These are phyloP conservation scores for Boleophthalmus pectinirostris DNA, from an alignment of 2,113 vertebrate species.

Conservation along the genomic window DNA sequence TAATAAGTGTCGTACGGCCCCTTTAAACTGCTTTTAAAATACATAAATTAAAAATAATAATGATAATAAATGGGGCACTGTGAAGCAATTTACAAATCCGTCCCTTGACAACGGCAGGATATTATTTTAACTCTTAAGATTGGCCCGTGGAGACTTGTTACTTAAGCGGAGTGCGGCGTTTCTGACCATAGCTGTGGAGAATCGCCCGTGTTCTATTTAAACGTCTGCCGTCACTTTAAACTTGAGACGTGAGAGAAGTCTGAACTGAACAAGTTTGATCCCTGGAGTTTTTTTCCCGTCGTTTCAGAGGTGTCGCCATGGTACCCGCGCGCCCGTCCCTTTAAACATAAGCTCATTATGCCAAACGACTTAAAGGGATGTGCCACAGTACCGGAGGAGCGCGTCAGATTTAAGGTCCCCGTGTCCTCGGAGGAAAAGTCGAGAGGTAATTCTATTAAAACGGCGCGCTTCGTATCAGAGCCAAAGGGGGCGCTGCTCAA, in stretches of 20 bases:
- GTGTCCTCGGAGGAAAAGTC: slow-evolving; percentile 57
- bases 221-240: slow-evolving; percentile 48
- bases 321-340: slow-evolving; percentile 29
- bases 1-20: no score
- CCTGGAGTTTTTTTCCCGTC: slow-evolving; percentile 56
- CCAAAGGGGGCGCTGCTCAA: slow-evolving; percentile 29
- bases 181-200: slow-evolving; percentile 46
- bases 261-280: slow-evolving; percentile 70
- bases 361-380: slow-evolving; percentile 67
- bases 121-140: not conserved
- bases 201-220: slow-evolving; percentile 68
- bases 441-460: slow-evolving; percentile 66
- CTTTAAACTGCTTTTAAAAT: no score
- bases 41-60: no score
- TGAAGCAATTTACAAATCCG: not conserved
- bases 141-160: not conserved
- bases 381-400: slow-evolving; percentile 65
- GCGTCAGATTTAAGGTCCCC: slow-evolving; percentile 62
- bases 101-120: not conserved
- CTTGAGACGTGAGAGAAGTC: slow-evolving; percentile 68
- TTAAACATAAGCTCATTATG: slow-evolving; percentile 76
- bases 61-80: no score
- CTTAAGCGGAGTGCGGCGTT: no score
- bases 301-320: slow-evolving; percentile 47
- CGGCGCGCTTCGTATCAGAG: slow-evolving; percentile 40